These are phyloP conservation scores for Scartelaos histophorus DNA, from an alignment of 2,113 vertebrate genomes.

Conservation along the genomic window DNA sequence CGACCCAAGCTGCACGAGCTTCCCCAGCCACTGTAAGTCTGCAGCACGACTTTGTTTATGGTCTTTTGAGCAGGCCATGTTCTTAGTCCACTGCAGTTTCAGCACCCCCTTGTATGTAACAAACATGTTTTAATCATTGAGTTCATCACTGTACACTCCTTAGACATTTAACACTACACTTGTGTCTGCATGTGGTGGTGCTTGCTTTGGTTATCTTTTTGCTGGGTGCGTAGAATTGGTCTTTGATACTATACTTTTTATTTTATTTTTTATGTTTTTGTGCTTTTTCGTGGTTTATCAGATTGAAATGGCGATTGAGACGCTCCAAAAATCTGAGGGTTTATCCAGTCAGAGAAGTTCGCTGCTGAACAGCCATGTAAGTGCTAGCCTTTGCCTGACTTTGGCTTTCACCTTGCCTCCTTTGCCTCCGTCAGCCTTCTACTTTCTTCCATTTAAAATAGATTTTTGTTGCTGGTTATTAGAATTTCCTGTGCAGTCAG, in stretches of 20 bases:
- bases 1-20: conserved; percentile 87
- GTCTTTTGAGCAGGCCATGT: too few relatives aligned
- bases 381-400: conserved; percentile 32
- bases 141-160: too few relatives aligned
- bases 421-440: conserved; percentile 18
- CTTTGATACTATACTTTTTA: conserved; percentile 50
- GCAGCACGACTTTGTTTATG: neutral
- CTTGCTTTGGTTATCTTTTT: conserved; percentile 71
- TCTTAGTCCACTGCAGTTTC: too few relatives aligned
- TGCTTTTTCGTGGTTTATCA: conserved; percentile 83
- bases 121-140: neutral
- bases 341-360: conserved; percentile 98
- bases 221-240: conserved; percentile 39
- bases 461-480: conserved; percentile 33
- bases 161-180: conserved; percentile 19
- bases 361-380: conserved; percentile 98
- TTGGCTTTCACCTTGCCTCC: conserved; percentile 21
- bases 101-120: neutral
- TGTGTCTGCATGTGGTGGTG: conserved; percentile 84
- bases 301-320: conserved; percentile 99
- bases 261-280: conserved; percentile 70
- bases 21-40: conserved; percentile 82
- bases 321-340: conserved; percentile 99
- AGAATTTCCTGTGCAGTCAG: conserved; percentile 34
- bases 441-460: conserved; percentile 23